Evolutionary conservation across 2,113 vertebrate species (phyloP).

Genomic region (Myrmecophaga tridactyla): DNA sequence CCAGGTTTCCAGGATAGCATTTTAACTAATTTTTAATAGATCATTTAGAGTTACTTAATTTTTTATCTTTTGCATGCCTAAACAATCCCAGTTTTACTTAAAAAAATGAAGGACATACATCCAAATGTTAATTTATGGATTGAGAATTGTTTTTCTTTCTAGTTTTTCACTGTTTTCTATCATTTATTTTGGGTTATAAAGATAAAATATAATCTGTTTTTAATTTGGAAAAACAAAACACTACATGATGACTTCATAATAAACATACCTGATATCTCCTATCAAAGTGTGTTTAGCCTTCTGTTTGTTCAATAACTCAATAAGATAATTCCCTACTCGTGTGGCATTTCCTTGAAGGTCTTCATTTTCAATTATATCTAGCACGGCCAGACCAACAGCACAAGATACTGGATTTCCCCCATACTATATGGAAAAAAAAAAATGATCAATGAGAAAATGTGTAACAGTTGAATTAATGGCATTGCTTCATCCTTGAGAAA

Average conservation of each 20-base stretch:
- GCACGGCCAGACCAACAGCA: constrained; percentile 93
- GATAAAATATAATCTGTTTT: not conserved
- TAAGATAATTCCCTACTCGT: constrained; percentile 89
- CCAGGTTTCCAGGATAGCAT: not conserved
- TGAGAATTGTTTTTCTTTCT: not conserved
- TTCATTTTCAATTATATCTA: constrained; percentile 93
- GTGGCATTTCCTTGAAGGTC: constrained; percentile 92
- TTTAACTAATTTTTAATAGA: constrained; percentile 4
- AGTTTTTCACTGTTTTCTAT: not conserved
- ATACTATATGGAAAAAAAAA: constrained; percentile 85
- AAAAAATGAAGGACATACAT: not conserved
- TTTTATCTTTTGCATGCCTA: not conserved
- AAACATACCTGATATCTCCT: constrained; percentile 87
- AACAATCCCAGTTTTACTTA: not conserved
- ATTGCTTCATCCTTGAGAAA: not conserved
- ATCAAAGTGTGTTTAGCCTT: constrained; percentile 92
- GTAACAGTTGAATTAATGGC: not conserved
- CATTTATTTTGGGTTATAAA: not conserved
- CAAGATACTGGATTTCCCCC: constrained; percentile 98
- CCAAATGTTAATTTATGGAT: not conserved
- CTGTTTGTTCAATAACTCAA: constrained; percentile 85
- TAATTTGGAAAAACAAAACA: not conserved
- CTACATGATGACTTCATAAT: not conserved
- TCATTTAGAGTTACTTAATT: not conserved
- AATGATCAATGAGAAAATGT: constrained; percentile 36